These are phyloP conservation scores for Heliconius erato DNA, from an alignment of 2,888 invertebrate species.

Conservation along the genomic window DNA sequence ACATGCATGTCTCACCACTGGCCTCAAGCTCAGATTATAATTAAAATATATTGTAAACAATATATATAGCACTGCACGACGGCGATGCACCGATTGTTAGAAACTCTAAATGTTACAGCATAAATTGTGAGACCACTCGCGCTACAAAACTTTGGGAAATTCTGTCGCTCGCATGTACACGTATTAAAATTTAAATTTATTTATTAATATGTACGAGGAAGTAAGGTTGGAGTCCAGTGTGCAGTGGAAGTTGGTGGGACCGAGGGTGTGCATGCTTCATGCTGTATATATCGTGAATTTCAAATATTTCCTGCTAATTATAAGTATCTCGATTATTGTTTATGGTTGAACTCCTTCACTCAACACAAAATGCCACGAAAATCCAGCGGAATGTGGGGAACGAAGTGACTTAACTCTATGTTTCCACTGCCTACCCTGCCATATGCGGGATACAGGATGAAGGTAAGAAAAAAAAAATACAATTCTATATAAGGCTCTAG, in stretches of 20 bases:
- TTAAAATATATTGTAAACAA: conserved; percentile 5
- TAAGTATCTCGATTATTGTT: no score
- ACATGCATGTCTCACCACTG: no score
- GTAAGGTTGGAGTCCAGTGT: conserved; percentile 25
- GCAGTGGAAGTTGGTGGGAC: conserved; percentile 7
- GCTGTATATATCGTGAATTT: neutral
- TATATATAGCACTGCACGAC: neutral
- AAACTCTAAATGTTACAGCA: conserved; percentile 36
- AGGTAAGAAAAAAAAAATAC: no score
- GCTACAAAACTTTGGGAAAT: conserved; percentile 35
- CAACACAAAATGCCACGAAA: neutral
- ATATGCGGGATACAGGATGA: neutral
- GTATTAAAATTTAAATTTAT: conserved; percentile 43
- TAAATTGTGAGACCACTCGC: conserved; percentile 41
- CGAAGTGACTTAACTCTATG: neutral
- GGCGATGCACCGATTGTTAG: conserved; percentile 23
- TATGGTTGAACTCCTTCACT: neutral
- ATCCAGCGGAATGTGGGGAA: no score
- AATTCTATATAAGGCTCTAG: neutral
- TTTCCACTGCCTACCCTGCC: neutral
- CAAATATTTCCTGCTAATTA: no score
- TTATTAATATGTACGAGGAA: conserved; percentile 38
- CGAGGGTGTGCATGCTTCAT: neutral
- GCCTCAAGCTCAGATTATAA: neutral
- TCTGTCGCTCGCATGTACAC: conserved; percentile 37